Evolutionary conservation across 2,888 invertebrate species (phyloP).

Genomic region (Polydrusus pterygomalis): DNA sequence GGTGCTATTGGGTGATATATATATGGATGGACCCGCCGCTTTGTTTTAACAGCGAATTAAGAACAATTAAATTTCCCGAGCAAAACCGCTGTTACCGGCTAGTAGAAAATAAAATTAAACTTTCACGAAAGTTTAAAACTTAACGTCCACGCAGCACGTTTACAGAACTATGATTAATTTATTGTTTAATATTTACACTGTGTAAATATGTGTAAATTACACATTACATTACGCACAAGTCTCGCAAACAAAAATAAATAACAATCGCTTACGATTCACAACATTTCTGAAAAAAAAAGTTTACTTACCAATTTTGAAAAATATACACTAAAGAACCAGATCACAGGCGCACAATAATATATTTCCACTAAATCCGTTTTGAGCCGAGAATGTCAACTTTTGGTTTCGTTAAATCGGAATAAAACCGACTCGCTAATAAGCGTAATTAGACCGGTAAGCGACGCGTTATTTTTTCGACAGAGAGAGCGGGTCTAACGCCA

Average conservation of each 20-base stretch:
- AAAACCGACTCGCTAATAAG: conserved; percentile 13
- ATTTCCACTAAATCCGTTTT: conserved; percentile 10
- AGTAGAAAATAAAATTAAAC: too few species aligned
- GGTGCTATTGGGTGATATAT: too few species aligned
- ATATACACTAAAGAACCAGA: neutral
- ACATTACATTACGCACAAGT: neutral
- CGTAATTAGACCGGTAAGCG: conserved; percentile 8
- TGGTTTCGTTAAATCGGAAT: conserved; percentile 1
- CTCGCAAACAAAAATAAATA: neutral
- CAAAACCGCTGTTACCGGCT: too few species aligned
- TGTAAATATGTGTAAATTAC: too few species aligned
- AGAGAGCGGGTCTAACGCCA: neutral
- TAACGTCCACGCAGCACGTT: neutral
- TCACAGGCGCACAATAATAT: neutral
- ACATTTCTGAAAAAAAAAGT: neutral
- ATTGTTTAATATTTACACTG: conserved; percentile 1
- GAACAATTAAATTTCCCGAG: too few species aligned
- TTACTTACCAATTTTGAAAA: conserved; percentile 13
- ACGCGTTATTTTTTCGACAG: conserved; percentile 4
- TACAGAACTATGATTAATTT: neutral
- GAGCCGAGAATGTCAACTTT: neutral
- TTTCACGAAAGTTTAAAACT: too few species aligned
- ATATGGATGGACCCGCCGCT: too few species aligned
- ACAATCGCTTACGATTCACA: neutral
- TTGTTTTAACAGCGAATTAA: too few species aligned